Evolutionary conservation across 2,888 invertebrate genomes (phyloP), one percentile per base, ranked within the genome.

Genomic region (Sphinx pinastri): DNA sequence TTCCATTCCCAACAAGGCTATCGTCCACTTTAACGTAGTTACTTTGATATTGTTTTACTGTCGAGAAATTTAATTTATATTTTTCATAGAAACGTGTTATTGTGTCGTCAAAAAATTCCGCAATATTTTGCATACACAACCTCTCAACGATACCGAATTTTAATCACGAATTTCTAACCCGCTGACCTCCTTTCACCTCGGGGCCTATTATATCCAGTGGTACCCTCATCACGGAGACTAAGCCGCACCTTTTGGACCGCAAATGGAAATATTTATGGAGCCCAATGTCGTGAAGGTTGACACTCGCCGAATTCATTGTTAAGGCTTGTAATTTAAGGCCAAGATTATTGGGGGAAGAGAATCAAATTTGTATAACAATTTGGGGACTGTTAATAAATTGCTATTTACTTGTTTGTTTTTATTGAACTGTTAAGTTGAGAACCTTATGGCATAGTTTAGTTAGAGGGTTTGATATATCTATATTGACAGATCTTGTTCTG

Each of bases 261-360:
- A 79, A 82, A 82, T 80, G 79, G 81, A 84, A 84, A 85, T 85
- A 87, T 87, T 85, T 87, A 86, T 82, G 75, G 81, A 73, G 69
- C 74, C 52, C 72, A 81, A 77, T 78, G 74, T 75, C 72, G 76
- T 71, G 68, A 71, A 75, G 79, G 83, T 82, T 83, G 85, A 85
- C 86, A 85, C 75, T 81, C 75, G 70, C 77, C 74, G 72, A 81
- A 83, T 84, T 82, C 79, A 82, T 80, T 80, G 83, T 79, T 74
- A 71, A 77, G 76, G 78, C 73, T 73, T 70, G 63, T 63, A 69
- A 70, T 68, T 72, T 71, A 68, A 68, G 51, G 54, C 31, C 45
- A 69, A 69, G 59, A 59, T 68, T 54, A 45, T 69, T 25, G 67
- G 66, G n/a, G 31, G 51, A 66, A 51, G 51, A 47, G 55, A 63